These are phyloP conservation scores for Pseudomyrmex gracilis DNA, from an alignment of 1,140 invertebrate species.

Conservation along the genomic window DNA sequence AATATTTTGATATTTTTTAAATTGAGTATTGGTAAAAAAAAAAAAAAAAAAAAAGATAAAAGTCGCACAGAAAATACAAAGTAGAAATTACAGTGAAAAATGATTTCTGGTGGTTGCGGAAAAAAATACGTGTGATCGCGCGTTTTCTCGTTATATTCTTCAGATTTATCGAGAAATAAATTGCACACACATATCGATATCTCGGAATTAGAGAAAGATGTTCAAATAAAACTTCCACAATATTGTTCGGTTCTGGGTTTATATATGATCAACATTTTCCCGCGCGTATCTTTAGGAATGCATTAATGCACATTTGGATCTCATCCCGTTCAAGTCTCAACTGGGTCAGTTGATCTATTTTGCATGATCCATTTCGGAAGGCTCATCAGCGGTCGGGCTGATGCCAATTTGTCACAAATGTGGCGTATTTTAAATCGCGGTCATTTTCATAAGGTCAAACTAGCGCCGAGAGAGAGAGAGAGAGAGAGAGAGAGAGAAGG, in stretches of 20 bases:
- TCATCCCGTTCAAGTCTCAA: not conserved
- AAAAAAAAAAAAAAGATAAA: too few relatives aligned
- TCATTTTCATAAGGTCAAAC: slow-evolving; percentile 6
- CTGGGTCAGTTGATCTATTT: slow-evolving; percentile 11
- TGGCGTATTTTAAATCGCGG: slow-evolving; percentile 24
- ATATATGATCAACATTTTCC: too few relatives aligned
- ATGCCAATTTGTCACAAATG: slow-evolving; percentile 2
- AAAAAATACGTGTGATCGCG: too few relatives aligned
- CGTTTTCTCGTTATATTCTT: too few relatives aligned
- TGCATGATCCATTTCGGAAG: not conserved
- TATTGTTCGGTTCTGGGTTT: not conserved
- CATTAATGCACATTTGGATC: not conserved
- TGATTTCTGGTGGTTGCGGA: too few relatives aligned
- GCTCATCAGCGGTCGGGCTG: not conserved
- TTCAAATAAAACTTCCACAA: not conserved
- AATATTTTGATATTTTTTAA: too few relatives aligned
- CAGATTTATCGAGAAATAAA: too few relatives aligned
- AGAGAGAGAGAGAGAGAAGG: not conserved
- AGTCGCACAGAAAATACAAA: too few relatives aligned
- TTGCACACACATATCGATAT: too few relatives aligned
- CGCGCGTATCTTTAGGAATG: not conserved
- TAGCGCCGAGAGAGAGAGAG: not conserved
- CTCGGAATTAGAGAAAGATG: too few relatives aligned
- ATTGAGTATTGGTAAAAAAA: too few relatives aligned
- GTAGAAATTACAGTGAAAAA: too few relatives aligned